A percentile compares a stretch with the other conserved stretches of the same genome.
These are phyloP conservation scores for Stenodema calcarata DNA, from an alignment of 2,888 invertebrate genomes.

Conservation along the genomic window DNA sequence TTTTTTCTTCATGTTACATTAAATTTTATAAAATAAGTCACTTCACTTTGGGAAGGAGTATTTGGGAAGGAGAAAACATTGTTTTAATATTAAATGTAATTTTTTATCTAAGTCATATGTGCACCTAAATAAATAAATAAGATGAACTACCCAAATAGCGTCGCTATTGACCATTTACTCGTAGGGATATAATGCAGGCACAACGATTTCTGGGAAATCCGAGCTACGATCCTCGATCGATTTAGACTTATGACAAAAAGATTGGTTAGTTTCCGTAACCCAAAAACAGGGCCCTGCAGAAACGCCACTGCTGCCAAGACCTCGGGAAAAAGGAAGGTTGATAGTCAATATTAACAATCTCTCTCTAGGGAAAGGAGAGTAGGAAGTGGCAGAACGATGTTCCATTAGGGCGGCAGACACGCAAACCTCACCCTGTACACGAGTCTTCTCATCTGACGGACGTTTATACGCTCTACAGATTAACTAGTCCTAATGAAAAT, in stretches of 20 bases:
- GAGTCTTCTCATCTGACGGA: slow-evolving; percentile 10
- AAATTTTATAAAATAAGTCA: too few relatives aligned
- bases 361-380: not conserved
- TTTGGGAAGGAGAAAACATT: too few relatives aligned
- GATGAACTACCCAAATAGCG: too few relatives aligned
- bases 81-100: too few relatives aligned
- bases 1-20: too few relatives aligned
- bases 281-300: not conserved
- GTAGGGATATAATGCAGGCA: not conserved
- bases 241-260: not conserved
- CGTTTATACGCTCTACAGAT: slow-evolving; percentile 31
- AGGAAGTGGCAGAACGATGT: slow-evolving; percentile 17
- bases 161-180: not conserved
- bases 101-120: too few relatives aligned
- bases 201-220: not conserved
- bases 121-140: too few relatives aligned
- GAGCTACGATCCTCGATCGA: not conserved
- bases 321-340: not conserved
- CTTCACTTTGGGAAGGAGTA: too few relatives aligned
- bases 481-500: slow-evolving; percentile 24
- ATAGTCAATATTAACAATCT: slow-evolving; percentile 46
- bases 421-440: not conserved
- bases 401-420: slow-evolving; percentile 29
- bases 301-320: not conserved
- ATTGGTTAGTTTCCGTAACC: not conserved